Conservation (phyloP, 1,140 invertebrate species). For the Drosophila tani region DNA sequence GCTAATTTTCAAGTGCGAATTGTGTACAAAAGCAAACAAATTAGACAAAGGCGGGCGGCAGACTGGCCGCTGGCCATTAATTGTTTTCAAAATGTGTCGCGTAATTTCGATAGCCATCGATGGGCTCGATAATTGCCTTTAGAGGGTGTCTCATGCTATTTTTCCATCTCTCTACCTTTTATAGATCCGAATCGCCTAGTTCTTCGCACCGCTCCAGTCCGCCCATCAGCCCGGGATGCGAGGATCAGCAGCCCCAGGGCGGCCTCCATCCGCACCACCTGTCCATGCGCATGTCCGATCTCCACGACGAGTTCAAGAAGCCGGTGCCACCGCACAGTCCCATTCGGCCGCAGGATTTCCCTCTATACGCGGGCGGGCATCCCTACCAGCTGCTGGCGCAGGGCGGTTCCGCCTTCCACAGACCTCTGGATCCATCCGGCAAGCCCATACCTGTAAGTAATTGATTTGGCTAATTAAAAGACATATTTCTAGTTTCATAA, state of each 20-base stretch:
- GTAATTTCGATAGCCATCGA: conserved; percentile 49
- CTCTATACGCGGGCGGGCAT: conserved; percentile 83
- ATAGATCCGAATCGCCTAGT: conserved; percentile 82
- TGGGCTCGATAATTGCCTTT: conserved; percentile 45
- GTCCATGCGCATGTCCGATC: conserved; percentile 74
- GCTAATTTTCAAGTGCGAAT: conserved; percentile 55
- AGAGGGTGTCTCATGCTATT: conserved; percentile 48
- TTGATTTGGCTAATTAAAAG: no score
- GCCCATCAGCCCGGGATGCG: conserved; percentile 84
- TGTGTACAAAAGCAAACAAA: conserved; percentile 70
- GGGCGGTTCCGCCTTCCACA: conserved; percentile 80
- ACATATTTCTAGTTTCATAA: no score
- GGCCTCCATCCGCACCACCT: conserved; percentile 62
- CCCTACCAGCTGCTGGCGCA: conserved; percentile 81
- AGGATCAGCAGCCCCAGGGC: conserved; percentile 73
- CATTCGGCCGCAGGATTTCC: conserved; percentile 82
- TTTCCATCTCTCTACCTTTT: neutral
- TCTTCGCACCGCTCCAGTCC: conserved; percentile 85
- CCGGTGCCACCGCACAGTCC: conserved; percentile 81
- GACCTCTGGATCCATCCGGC: conserved; percentile 81
- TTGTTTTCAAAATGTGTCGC: conserved; percentile 66
- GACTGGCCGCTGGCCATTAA: conserved; percentile 48
- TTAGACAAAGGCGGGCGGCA: conserved; percentile 40
- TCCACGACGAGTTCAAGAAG: conserved; percentile 83
- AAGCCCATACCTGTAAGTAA: conserved; percentile 81